These are phyloP conservation scores for Pseudotriccus pelzelni DNA, from an alignment of 2,797 vertebrate species.

Conservation along the genomic window DNA sequence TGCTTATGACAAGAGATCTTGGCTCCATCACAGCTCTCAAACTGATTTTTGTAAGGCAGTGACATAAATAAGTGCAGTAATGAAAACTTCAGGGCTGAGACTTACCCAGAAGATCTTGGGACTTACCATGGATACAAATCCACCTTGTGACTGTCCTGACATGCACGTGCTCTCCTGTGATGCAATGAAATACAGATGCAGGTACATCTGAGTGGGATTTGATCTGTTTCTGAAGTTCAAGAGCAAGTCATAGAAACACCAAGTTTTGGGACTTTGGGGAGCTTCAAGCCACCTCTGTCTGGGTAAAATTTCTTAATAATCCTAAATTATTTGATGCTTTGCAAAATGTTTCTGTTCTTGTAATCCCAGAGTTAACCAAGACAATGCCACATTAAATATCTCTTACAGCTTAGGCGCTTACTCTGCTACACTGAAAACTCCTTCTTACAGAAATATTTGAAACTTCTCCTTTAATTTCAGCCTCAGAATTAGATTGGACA, in stretches of 20 bases:
- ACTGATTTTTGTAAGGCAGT: neutral
- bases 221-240: neutral
- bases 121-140: neutral
- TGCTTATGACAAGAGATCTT: neutral
- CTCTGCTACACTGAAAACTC: slow-evolving; percentile 50
- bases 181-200: neutral
- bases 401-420: neutral
- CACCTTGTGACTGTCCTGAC: neutral
- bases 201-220: neutral
- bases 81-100: neutral
- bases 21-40: neutral
- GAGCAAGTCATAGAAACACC: neutral
- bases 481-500: slow-evolving; percentile 82
- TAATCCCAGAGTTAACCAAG: neutral
- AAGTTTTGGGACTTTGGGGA: neutral
- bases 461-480: slow-evolving; percentile 86
- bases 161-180: neutral
- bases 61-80: neutral
- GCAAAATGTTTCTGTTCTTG: neutral
- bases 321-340: neutral
- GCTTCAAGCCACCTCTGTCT: neutral
- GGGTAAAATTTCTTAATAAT: neutral
- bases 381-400: neutral
- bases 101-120: neutral
- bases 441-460: slow-evolving; percentile 72